Evolutionary conservation across 2,113 vertebrate species (phyloP).

Genomic region (Arizona elegans): DNA sequence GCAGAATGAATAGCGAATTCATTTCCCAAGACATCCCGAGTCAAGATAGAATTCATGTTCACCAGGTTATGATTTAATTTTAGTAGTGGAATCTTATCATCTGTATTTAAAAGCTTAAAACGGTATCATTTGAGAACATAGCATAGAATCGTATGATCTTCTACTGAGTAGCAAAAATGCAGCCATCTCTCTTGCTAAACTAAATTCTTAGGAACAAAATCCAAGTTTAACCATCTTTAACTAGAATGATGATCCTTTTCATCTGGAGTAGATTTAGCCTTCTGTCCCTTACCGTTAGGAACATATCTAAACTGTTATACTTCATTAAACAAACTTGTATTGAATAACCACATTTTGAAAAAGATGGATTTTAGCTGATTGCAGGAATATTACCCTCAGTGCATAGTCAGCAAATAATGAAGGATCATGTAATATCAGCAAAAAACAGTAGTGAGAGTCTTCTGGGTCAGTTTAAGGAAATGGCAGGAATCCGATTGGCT

Average conservation of each 20-base stretch:
- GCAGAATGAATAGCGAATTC: not conserved
- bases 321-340: slow-evolving; percentile 49
- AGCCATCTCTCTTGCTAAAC: slow-evolving; percentile 36
- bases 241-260: slow-evolving; percentile 54
- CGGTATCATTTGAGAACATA: slow-evolving; percentile 1
- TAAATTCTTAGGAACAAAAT: slow-evolving; percentile 41
- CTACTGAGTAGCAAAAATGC: slow-evolving; percentile 9
- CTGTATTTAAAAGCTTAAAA: not conserved
- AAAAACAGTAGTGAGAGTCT: slow-evolving; percentile 46
- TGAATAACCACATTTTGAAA: slow-evolving; percentile 55
- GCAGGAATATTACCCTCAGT: slow-evolving; percentile 44
- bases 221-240: slow-evolving; percentile 40
- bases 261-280: slow-evolving; percentile 57
- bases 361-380: slow-evolving; percentile 55
- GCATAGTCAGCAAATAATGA: slow-evolving; percentile 28
- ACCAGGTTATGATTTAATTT: not conserved
- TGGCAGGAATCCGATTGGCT: slow-evolving; percentile 40
- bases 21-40: not conserved
- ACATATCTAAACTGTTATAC: slow-evolving; percentile 37
- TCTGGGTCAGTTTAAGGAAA: slow-evolving; percentile 52
- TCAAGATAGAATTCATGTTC: slow-evolving; percentile 3
- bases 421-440: slow-evolving; percentile 49
- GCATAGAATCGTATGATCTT: slow-evolving; percentile 1
- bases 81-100: not conserved
- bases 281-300: slow-evolving; percentile 1